Evolutionary conservation across 2,797 vertebrate genomes (phyloP).

Genomic region (Smutsia temminckii): DNA sequence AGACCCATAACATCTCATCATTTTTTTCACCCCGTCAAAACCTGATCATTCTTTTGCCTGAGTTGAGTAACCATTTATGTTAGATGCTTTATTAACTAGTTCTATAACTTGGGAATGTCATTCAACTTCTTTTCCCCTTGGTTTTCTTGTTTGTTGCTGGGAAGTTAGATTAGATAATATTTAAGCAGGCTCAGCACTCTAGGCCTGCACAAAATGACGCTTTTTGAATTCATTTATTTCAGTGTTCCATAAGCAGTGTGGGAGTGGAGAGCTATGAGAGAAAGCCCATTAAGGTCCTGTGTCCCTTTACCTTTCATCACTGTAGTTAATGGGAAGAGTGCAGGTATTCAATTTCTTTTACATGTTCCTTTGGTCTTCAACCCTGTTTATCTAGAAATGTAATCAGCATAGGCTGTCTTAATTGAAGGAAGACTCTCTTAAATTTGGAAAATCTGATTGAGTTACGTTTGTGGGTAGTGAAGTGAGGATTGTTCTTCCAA

Average conservation of each 20-base stretch:
- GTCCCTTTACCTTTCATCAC: neutral
- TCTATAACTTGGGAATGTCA: neutral
- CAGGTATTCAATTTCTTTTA: neutral
- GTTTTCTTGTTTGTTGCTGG: neutral
- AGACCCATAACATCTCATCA: neutral
- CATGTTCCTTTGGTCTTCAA: neutral
- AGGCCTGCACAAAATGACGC: neutral
- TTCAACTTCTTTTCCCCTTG: neutral
- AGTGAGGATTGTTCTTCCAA: neutral
- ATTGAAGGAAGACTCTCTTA: conserved; percentile 2
- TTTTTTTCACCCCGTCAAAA: neutral
- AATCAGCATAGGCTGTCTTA: conserved; percentile 19
- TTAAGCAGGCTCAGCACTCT: neutral
- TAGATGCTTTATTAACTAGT: neutral
- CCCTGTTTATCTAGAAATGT: neutral
- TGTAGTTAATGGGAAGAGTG: neutral
- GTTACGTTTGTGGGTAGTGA: neutral
- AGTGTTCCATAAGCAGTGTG: neutral
- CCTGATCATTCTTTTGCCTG: neutral
- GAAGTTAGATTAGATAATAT: neutral
- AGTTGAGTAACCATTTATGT: neutral
- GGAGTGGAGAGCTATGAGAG: neutral
- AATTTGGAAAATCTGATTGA: conserved; percentile 45
- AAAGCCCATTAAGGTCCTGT: neutral
- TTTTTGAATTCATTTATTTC: neutral